These are phyloP conservation scores for Philonicus albiceps DNA, from an alignment of 2,888 invertebrate genomes.

Conservation along the genomic window DNA sequence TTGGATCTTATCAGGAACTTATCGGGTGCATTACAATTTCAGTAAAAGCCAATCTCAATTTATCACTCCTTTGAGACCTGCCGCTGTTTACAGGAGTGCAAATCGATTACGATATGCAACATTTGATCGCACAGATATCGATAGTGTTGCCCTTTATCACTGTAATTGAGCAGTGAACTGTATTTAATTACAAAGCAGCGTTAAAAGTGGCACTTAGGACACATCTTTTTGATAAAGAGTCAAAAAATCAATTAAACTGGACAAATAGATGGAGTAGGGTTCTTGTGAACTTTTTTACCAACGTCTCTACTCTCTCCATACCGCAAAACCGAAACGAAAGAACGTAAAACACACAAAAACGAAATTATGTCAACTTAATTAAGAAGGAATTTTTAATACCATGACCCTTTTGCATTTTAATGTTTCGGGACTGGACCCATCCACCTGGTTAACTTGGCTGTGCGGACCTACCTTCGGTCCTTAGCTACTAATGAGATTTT, in stretches of 20 bases:
- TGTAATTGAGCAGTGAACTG: not conserved
- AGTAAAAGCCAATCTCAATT: not conserved
- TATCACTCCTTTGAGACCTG: not conserved
- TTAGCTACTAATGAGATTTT: not conserved
- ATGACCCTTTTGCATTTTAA: not conserved
- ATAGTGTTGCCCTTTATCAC: not conserved
- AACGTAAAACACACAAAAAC: not conserved
- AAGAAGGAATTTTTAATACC: not conserved
- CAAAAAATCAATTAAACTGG: not conserved
- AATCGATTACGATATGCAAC: not conserved
- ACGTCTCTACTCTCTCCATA: not conserved
- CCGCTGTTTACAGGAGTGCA: not conserved
- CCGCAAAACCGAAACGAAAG: not conserved
- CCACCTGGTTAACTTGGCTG: not conserved
- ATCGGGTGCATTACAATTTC: not conserved
- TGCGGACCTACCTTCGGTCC: not conserved
- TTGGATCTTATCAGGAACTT: not conserved
- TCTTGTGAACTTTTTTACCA: not conserved
- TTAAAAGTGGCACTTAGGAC: not conserved
- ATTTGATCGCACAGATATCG: not conserved
- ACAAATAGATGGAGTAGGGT: not conserved
- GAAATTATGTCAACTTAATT: conserved; percentile 11
- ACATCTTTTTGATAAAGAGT: not conserved
- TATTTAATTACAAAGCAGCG: not conserved
- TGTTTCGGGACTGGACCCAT: not conserved